Evolutionary conservation across 2,888 invertebrate species (phyloP), one percentile per base, ranked within the genome.

Genomic region (Pachymerium ferrugineum): DNA sequence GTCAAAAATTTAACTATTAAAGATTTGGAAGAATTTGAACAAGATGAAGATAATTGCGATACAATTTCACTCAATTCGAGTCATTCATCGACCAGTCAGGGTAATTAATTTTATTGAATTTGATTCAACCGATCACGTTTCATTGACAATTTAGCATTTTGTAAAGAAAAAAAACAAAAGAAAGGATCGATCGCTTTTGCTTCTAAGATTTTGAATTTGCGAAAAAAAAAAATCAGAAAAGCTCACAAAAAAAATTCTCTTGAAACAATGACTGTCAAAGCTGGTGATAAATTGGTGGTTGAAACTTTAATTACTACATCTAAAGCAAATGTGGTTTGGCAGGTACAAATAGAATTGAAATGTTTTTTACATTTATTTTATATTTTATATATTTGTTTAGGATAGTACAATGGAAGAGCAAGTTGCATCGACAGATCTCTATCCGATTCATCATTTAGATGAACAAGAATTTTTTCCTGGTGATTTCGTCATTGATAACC

Each of bases 381-480:
- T 16, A 6, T 16, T 67, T 67, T 67, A 14, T 69, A 14, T n/a
- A n/a, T n/a, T n/a, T n/a, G n/a, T 83, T 79, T 84, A 92, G 88
- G 94, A 97, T 83, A 96, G 96, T 33, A 89, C 90, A 0, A 89
- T 93, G 77, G 96, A 97, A 85, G 85, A 88, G 80, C 89, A 90
- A 74, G 90, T 97, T 78, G 90, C 92, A 0, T 95, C 96, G 0
- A 91, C 91, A 0, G 90, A 94, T 76, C 85, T 97, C 22, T 94
- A 92, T 83, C 97, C 95, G 1, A 94, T 96, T 78, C 94, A 95
- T 81, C 94, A 97, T 80, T 84, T 97, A 79, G 97, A 97, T 83
- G 95, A 96, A 77, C 93, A 96, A 80, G 87, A 96, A 90, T 87
- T 97, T 90, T 85, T 97, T 90, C 97, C 97, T 1, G 97, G 97